A percentile compares a stretch with the other conserved stretches of the same genome.
phyloP scores from a whole-genome alignment of 2,797 vertebrate genomes.

The Tamandua tetradactyla region DNA sequence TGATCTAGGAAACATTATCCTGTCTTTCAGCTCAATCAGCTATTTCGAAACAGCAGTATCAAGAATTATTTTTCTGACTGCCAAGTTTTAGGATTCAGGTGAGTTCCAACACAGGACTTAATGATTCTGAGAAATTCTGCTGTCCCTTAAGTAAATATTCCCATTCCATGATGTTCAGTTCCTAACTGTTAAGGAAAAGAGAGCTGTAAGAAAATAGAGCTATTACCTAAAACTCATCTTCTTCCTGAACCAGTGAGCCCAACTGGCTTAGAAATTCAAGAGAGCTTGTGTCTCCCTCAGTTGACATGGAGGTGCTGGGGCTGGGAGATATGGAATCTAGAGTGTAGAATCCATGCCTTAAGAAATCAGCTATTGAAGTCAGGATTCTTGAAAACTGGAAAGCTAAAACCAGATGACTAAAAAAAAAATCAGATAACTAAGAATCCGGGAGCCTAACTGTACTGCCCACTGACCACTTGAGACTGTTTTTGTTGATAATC shows the following conservation, averaged over 20 bases:
- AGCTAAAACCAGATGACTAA: neutral
- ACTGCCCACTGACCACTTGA: neutral
- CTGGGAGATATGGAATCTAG: neutral
- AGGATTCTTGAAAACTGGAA: neutral
- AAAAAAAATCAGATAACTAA: neutral
- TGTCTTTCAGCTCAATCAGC: constrained; percentile 76
- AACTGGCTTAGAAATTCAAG: neutral
- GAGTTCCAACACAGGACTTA: neutral
- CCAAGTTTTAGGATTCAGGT: constrained; percentile 71
- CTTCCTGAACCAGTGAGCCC: neutral
- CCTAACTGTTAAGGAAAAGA: neutral
- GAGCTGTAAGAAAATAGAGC: neutral
- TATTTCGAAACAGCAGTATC: constrained; percentile 76
- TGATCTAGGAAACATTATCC: neutral
- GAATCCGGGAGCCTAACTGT: neutral
- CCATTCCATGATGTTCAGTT: neutral
- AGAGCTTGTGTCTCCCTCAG: neutral
- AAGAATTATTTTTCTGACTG: constrained; percentile 67
- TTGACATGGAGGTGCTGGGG: neutral
- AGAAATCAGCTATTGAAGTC: neutral
- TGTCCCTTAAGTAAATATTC: neutral
- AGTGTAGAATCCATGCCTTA: neutral
- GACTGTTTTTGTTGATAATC: neutral
- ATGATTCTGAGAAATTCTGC: neutral
- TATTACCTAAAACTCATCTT: neutral